Evolutionary conservation across 2,797 vertebrate species (phyloP).

Genomic region (Chloroceryle amazona): DNA sequence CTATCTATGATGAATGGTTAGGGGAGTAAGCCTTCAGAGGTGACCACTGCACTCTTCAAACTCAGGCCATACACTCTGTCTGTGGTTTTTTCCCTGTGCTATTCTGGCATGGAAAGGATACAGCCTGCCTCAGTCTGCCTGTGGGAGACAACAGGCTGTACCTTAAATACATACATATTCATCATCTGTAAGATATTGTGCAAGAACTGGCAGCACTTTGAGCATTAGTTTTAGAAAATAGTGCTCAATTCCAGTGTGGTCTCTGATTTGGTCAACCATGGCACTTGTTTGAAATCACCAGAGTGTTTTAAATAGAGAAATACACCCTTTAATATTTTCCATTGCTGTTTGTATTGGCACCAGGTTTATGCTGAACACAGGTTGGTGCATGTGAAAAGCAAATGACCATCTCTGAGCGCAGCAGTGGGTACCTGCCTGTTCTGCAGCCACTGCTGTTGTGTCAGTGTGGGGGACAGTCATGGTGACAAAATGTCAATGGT

Average conservation of each 20-base stretch:
- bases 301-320: background rate
- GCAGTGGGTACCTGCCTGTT: background rate
- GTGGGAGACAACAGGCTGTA: background rate
- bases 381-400: background rate
- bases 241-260: background rate
- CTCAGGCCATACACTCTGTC: background rate
- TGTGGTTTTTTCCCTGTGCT: fast-evolving
- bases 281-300: background rate
- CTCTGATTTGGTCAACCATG: background rate
- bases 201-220: background rate
- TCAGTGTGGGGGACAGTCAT: fast-evolving
- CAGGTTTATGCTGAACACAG: background rate
- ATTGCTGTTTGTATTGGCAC: background rate
- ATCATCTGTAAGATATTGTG: background rate
- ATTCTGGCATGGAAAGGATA: background rate
- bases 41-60: background rate
- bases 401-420: background rate
- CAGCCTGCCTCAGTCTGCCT: background rate
- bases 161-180: background rate
- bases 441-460: background rate
- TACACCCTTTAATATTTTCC: background rate
- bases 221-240: background rate
- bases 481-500: background rate
- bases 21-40: background rate
- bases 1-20: slow-evolving; percentile 36